Base-by-base conservation (phyloP, 1,140 invertebrate species). In the Camponotus vicinus region DNA sequence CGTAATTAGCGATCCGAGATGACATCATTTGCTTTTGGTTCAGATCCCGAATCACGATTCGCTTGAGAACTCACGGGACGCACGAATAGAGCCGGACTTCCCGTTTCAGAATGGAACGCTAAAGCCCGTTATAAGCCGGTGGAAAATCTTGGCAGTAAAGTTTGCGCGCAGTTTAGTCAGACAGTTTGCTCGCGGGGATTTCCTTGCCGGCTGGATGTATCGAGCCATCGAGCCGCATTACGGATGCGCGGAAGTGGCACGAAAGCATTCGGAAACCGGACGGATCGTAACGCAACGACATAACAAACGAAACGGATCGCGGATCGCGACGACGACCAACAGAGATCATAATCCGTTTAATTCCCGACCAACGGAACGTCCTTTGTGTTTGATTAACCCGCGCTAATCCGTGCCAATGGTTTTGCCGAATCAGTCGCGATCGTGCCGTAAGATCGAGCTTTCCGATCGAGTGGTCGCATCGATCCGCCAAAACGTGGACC, bases 381-480 rank as follows among this genome's bases (percentile, higher is more conserved):
- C 92, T 93, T 93, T 93, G 92, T 92, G 91, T 92, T 52, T 90
- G 91, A 93, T 93, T 92, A 93, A 93, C 91, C 82, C 82, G 73
- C 63, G 84, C 87, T 70, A 88, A 87, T 91, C 84, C 57, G 59
- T 42, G 49, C 57, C 63, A 69, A 73, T 73, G 57, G 75, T 32
- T 61, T 9, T 42, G 11, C 32, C 55, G 32, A 15, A 76, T 75
- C 40, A 34, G 61, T 71, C 70, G 59, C 45, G 59, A 77, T 76
- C 55, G 21, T 45, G 40, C 21, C 21, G 71, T 52, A 85, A 76
- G 32, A 32, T 84, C 61, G 57, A 66, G 18, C 67, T 73, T 83
- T 73, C 80, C 55, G 59, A 76, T 61, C 75, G 80, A 88, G 71
- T 78, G 77, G 63, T 87, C 52, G 21, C 59, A 85, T 87, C 63